Percentiles rank a stretch among this genome's conserved stretches.
phyloP scores from a whole-genome alignment of 2,888 invertebrate genomes.

The Willowsia nigromaculata region DNA sequence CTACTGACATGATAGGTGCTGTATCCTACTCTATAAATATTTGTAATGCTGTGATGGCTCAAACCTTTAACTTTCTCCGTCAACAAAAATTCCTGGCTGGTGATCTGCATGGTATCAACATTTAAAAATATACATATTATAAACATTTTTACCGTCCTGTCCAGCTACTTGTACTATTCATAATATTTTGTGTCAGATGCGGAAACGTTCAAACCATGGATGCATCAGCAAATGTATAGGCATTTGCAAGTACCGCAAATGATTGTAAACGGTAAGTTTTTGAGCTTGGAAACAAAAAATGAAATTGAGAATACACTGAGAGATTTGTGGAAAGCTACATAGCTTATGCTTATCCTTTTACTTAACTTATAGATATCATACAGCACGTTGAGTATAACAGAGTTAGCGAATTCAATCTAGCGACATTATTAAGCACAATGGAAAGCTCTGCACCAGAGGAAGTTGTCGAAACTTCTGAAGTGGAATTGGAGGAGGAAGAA shows the following conservation, averaged over 20 bases:
- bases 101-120: neutral
- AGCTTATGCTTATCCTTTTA: no score
- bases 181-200: neutral
- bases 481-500: no score
- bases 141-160: no score
- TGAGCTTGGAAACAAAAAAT: neutral
- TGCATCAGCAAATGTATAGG: neutral
- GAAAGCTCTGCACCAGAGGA: neutral
- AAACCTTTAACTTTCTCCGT: neutral
- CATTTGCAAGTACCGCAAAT: neutral
- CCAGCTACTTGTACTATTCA: no score
- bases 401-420: neutral
- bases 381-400: neutral
- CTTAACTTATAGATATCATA: neutral
- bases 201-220: neutral
- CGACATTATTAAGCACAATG: neutral
- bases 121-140: no score
- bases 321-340: neutral
- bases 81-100: neutral
- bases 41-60: neutral
- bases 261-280: constrained; percentile 14
- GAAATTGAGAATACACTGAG: no score
- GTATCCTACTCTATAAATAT: neutral
- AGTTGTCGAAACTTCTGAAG: no score
- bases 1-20: neutral